phyloP scores from a whole-genome alignment of 2,113 vertebrate species.

The Bucco capensis region DNA sequence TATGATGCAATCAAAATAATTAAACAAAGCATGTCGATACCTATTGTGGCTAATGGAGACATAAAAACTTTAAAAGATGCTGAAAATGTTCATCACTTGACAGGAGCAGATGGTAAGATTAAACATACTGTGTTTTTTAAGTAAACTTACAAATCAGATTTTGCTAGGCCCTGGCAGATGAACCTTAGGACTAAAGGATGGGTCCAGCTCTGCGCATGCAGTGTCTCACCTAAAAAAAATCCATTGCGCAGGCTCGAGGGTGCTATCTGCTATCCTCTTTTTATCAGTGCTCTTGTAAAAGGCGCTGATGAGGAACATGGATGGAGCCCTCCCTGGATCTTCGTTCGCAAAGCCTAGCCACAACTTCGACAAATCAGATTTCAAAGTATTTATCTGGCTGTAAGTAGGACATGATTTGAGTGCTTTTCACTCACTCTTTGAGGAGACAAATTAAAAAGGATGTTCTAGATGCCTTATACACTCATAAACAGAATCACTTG shows the following conservation, averaged over 20 bases:
- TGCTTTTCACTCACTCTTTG: not conserved
- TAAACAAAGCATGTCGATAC: conserved; percentile 88
- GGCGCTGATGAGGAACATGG: too few relatives aligned
- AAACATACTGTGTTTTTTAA: not conserved
- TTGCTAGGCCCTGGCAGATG: too few relatives aligned
- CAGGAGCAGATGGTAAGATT: conserved; percentile 87
- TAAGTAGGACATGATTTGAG: not conserved
- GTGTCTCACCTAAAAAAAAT: too few relatives aligned
- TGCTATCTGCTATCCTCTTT: too few relatives aligned
- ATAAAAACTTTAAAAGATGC: conserved; percentile 88
- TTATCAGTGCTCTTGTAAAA: too few relatives aligned
- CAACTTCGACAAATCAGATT: not conserved
- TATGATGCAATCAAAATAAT: conserved; percentile 92
- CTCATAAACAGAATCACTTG: not conserved
- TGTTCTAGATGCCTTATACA: not conserved
- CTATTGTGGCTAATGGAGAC: conserved; percentile 93
- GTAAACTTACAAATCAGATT: not conserved
- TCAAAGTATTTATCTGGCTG: not conserved
- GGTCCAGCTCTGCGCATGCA: too few relatives aligned
- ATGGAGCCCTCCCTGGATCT: too few relatives aligned
- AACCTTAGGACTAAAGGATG: too few relatives aligned
- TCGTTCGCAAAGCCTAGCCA: too few relatives aligned
- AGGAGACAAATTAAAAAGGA: not conserved
- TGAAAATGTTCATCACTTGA: conserved; percentile 79
- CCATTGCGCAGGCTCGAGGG: too few relatives aligned